A percentile compares a stretch with the other conserved stretches of the same genome.
These are phyloP conservation scores for Athripsodes cinereus DNA, from an alignment of 2,888 invertebrate species.

Conservation along the genomic window DNA sequence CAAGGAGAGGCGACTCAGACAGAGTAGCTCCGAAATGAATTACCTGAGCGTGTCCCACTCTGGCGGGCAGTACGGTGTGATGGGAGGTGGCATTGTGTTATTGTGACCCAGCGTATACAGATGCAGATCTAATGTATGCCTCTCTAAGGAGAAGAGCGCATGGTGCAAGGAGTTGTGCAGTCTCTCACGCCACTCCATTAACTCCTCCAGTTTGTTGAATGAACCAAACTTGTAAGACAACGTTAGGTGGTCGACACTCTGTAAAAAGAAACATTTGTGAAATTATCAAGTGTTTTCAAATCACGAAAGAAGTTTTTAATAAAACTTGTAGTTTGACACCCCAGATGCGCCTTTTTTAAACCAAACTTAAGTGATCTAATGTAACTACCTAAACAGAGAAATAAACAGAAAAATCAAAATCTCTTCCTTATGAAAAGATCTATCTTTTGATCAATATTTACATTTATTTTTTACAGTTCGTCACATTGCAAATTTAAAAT, in stretches of 20 bases:
- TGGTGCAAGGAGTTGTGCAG: conserved; percentile 78
- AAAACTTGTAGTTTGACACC: no score
- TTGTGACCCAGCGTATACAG: conserved; percentile 6
- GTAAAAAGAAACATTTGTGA: conserved; percentile 29
- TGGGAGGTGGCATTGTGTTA: conserved; percentile 8
- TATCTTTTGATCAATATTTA: no score
- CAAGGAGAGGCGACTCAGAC: not conserved
- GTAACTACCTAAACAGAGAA: no score
- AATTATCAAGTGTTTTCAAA: no score
- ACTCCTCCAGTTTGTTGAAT: conserved; percentile 86
- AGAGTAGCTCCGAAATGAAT: not conserved
- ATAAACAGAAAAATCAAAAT: no score
- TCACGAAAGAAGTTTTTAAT: no score
- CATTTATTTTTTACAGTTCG: no score
- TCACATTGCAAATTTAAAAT: no score
- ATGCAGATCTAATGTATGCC: conserved; percentile 60
- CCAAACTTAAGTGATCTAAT: no score
- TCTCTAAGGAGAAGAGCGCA: conserved; percentile 58
- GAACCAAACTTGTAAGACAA: conserved; percentile 93
- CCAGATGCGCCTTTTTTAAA: no score
- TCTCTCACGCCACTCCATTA: conserved; percentile 76
- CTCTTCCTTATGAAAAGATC: no score
- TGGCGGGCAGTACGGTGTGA: conserved; percentile 7
- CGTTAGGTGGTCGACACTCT: conserved; percentile 88
- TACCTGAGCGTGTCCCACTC: conserved; percentile 49